These are phyloP conservation scores for Microcaecilia unicolor DNA, from an alignment of 2,797 vertebrate species.

Conservation along the genomic window DNA sequence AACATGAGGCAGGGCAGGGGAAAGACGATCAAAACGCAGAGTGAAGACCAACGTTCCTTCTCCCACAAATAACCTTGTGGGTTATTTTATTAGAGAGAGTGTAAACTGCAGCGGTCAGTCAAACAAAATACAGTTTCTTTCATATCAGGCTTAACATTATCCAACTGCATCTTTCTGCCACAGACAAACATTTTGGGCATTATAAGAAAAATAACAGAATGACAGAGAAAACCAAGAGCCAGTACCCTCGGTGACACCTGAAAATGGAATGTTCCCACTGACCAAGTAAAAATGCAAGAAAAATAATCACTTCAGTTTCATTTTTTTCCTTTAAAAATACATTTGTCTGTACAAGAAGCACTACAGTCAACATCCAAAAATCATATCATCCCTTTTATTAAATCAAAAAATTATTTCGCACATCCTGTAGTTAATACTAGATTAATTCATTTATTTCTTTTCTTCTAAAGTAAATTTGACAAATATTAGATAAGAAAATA, in stretches of 20 bases:
- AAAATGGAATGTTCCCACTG: constrained; percentile 66
- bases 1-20: no score
- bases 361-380: constrained; percentile 92
- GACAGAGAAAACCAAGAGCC: constrained; percentile 33
- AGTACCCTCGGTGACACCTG: constrained; percentile 51
- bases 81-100: constrained; percentile 81
- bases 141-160: constrained; percentile 61
- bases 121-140: constrained; percentile 72
- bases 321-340: constrained; percentile 86
- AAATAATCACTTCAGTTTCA: constrained; percentile 65
- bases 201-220: constrained; percentile 42
- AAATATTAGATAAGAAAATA: constrained; percentile 72
- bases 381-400: constrained; percentile 98
- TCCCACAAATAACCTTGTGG: constrained; percentile 63
- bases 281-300: constrained; percentile 64
- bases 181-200: constrained; percentile 72
- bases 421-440: constrained; percentile 93
- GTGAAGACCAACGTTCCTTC: constrained; percentile 23
- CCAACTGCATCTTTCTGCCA: constrained; percentile 45
- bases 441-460: constrained; percentile 69
- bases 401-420: constrained; percentile 65
- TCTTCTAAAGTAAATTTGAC: constrained; percentile 71
- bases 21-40: background rate
- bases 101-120: constrained; percentile 77
- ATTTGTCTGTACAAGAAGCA: constrained; percentile 95